A percentile compares a stretch with the other conserved stretches of the same genome.
phyloP scores from a whole-genome alignment of 2,888 invertebrate genomes.

The Dryadula phaetusa region DNA sequence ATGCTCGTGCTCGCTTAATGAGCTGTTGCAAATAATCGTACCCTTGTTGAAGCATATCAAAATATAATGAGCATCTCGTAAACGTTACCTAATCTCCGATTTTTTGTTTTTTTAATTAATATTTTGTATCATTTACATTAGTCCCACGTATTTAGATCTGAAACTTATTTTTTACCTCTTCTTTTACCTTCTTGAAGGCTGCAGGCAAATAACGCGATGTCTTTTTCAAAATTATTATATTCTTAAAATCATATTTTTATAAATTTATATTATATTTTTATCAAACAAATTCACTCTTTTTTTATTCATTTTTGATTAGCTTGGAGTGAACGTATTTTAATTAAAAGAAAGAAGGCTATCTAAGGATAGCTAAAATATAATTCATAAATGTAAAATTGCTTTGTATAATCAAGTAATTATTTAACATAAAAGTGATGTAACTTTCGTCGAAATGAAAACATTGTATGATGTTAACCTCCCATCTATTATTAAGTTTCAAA shows the following conservation, averaged over 20 bases:
- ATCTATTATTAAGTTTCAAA: not conserved
- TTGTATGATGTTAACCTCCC: not conserved
- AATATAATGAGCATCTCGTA: slow-evolving; percentile 46
- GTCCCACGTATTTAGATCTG: not conserved
- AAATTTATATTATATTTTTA: no score
- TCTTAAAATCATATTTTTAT: no score
- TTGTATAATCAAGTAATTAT: slow-evolving; percentile 13
- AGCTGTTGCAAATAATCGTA: slow-evolving; percentile 46
- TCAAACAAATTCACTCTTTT: no score
- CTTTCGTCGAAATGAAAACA: slow-evolving; percentile 11
- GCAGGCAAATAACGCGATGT: no score
- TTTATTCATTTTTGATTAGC: no score
- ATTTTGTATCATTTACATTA: slow-evolving; percentile 12
- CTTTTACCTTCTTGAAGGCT: no score
- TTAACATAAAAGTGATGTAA: slow-evolving; percentile 8
- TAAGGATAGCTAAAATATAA: not conserved
- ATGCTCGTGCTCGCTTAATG: slow-evolving; percentile 42
- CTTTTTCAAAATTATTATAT: no score
- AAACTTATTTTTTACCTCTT: not conserved
- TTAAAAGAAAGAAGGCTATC: not conserved
- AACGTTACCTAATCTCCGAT: slow-evolving; percentile 40
- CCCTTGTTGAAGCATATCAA: slow-evolving; percentile 43
- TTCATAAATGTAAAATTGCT: slow-evolving; percentile 1
- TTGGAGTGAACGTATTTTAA: no score
- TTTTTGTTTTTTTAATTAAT: slow-evolving; percentile 22